phyloP scores from a whole-genome alignment of 2,113 vertebrate species.

The Seriola rivoliana region DNA sequence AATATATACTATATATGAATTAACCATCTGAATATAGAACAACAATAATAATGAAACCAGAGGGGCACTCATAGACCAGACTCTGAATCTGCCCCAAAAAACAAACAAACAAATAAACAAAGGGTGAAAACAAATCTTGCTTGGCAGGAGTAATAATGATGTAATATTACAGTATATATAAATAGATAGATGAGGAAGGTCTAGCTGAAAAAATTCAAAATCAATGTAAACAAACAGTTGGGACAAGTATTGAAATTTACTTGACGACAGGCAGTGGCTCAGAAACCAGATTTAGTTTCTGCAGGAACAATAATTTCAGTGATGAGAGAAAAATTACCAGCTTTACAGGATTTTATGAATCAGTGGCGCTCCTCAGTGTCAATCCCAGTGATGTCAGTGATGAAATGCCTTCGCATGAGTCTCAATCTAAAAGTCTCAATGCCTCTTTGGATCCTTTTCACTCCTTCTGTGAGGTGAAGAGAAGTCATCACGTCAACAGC shows the following conservation, averaged over 20 bases:
- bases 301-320: constrained; percentile 31
- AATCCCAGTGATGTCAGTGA: constrained; percentile 24
- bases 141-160: too few relatives aligned
- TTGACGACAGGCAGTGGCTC: constrained; percentile 32
- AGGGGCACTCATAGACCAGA: too few relatives aligned
- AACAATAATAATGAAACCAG: too few relatives aligned
- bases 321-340: constrained; percentile 45
- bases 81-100: too few relatives aligned
- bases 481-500: constrained; percentile 49
- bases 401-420: background rate
- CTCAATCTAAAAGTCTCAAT: constrained; percentile 30
- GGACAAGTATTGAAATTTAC: background rate
- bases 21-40: background rate
- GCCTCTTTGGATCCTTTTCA: constrained; percentile 51
- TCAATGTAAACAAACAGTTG: constrained; percentile 7
- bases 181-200: background rate
- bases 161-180: background rate
- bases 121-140: too few relatives aligned
- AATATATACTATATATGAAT: background rate
- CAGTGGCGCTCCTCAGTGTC: constrained; percentile 21
- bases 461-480: constrained; percentile 39
- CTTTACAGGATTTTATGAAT: constrained; percentile 51
- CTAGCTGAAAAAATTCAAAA: constrained; percentile 5
- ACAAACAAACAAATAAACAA: too few relatives aligned
- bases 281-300: constrained; percentile 35